Conservation (phyloP, 2,888 invertebrate genomes). For the Lumbricus terrestris region DNA sequence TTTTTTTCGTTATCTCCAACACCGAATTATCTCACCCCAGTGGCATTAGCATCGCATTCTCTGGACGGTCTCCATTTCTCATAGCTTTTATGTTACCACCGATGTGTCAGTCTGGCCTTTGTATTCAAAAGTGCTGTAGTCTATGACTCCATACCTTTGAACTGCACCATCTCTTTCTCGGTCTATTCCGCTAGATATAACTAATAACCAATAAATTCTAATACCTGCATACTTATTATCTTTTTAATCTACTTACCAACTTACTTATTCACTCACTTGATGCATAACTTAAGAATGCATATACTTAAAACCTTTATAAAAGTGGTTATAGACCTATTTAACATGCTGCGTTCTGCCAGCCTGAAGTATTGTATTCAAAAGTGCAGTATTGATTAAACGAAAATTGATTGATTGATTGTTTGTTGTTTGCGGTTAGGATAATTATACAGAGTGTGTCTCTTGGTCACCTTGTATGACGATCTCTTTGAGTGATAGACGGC, state of each 20-base stretch:
- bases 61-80: neutral
- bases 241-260: neutral
- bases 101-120: neutral
- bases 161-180: neutral
- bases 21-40: neutral
- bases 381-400: too few relatives aligned
- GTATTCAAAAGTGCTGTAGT: neutral
- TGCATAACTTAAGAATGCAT: too few relatives aligned
- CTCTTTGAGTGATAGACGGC: conserved; percentile 25
- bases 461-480: conserved; percentile 22
- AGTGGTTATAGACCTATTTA: too few relatives aligned
- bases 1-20: neutral
- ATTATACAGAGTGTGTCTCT: too few relatives aligned
- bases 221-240: neutral
- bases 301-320: too few relatives aligned
- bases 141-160: too few relatives aligned
- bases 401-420: too few relatives aligned
- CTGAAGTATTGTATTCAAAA: too few relatives aligned
- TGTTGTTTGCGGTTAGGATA: too few relatives aligned
- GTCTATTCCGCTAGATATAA: neutral
- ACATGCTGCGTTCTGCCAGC: too few relatives aligned
- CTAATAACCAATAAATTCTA: neutral
- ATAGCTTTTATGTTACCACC: neutral
- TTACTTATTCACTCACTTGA: neutral
- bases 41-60: neutral